Evolutionary conservation across 1,140 invertebrate species (phyloP).

Genomic region (Zaprionus lachaisei): DNA sequence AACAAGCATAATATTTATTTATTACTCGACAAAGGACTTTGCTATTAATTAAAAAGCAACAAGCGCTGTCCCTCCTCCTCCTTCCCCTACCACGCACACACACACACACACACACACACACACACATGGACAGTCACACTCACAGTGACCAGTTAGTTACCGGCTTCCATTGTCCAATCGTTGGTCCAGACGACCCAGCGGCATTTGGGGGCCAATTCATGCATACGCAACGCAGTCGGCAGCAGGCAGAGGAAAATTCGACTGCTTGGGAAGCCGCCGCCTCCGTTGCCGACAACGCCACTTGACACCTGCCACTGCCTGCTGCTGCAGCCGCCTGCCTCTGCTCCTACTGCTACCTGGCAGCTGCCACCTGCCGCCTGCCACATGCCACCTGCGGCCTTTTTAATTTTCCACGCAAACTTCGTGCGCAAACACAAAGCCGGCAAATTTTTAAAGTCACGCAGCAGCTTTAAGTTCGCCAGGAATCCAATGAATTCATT

Average conservation of each 20-base stretch:
- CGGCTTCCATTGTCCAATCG: slow-evolving; percentile 42
- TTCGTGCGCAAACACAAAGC: slow-evolving; percentile 72
- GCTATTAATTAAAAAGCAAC: slow-evolving; percentile 85
- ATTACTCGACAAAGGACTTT: slow-evolving; percentile 84
- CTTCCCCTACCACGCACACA: slow-evolving; percentile 4
- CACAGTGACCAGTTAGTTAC: slow-evolving; percentile 22
- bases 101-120: slow-evolving; percentile 28
- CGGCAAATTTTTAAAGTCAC: slow-evolving; percentile 66
- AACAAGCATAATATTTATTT: slow-evolving; percentile 84
- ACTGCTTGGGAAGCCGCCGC: slow-evolving; percentile 37
- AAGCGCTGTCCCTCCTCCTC: slow-evolving; percentile 45
- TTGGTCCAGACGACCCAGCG: slow-evolving; percentile 55
- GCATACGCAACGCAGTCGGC: slow-evolving; percentile 34
- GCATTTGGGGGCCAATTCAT: slow-evolving; percentile 59
- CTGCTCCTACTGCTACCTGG: slow-evolving; percentile 6
- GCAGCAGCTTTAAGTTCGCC: slow-evolving; percentile 52
- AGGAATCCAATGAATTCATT: slow-evolving; percentile 61
- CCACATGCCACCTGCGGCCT: slow-evolving; percentile 75
- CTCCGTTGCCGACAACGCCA: background rate
- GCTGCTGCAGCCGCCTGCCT: too few species aligned
- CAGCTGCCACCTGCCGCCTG: slow-evolving; percentile 41
- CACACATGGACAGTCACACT: slow-evolving; percentile 11
- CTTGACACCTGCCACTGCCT: slow-evolving; percentile 49
- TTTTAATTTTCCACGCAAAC: slow-evolving; percentile 81
- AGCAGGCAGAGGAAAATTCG: slow-evolving; percentile 25